Evolutionary conservation across 2,113 vertebrate genomes (phyloP).

Genomic region (Struthidea cinerea): DNA sequence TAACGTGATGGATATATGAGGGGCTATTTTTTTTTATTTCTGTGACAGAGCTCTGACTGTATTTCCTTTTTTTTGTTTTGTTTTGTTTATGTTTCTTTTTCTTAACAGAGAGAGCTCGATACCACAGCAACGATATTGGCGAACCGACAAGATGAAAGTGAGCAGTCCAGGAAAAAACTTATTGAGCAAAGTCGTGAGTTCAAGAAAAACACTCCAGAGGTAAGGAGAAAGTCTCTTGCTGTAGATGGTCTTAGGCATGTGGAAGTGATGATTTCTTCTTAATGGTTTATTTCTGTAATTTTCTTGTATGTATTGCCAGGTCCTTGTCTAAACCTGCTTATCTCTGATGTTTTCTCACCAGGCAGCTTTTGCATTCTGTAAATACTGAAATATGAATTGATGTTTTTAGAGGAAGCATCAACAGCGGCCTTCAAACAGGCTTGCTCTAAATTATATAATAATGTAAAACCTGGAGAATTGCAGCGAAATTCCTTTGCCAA

Average conservation of each 20-base stretch:
- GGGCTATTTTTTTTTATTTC: background rate
- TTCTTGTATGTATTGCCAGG: background rate
- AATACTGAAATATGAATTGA: background rate
- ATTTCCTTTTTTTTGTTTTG: background rate
- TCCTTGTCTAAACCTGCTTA: background rate
- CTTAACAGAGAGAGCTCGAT: slow-evolving; percentile 91
- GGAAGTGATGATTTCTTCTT: background rate
- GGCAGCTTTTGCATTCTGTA: background rate
- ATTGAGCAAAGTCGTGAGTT: slow-evolving; percentile 99
- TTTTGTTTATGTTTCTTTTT: background rate
- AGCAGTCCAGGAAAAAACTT: slow-evolving; percentile 96
- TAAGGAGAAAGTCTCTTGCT: slow-evolving; percentile 62
- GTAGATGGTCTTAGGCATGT: background rate
- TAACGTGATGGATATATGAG: accelerated
- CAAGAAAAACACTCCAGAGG: slow-evolving; percentile 99
- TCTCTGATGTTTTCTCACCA: background rate
- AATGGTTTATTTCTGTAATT: background rate
- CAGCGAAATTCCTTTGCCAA: background rate
- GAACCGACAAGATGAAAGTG: slow-evolving; percentile 98
- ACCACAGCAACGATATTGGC: slow-evolving; percentile 95
- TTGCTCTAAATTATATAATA: background rate
- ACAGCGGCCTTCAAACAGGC: background rate
- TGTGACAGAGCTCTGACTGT: background rate
- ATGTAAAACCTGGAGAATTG: background rate
- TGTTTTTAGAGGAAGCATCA: background rate